Evolutionary conservation across 1,140 invertebrate genomes (phyloP).

Genomic region (Zaprionus gabonicus): DNA sequence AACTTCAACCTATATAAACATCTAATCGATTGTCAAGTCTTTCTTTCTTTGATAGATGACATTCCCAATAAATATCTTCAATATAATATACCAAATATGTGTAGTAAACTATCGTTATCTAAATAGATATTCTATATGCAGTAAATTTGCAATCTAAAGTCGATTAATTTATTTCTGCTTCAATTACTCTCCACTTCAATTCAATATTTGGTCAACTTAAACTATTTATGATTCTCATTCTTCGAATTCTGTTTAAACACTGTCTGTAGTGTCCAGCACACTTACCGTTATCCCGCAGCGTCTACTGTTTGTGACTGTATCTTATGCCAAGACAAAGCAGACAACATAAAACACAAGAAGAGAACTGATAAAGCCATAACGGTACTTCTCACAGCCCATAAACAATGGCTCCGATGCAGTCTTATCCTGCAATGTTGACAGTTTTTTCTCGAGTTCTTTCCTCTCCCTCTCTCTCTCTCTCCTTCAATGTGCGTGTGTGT

Average conservation of each 20-base stretch:
- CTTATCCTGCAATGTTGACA: conserved; percentile 54
- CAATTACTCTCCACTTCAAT: not conserved
- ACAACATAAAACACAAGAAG: conserved; percentile 15
- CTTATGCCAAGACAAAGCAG: conserved; percentile 4
- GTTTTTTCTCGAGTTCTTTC: conserved; percentile 14
- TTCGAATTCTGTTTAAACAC: not conserved
- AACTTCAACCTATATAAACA: too few species aligned
- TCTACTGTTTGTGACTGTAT: conserved; percentile 4
- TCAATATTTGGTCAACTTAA: not conserved
- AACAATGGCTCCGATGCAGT: conserved; percentile 39
- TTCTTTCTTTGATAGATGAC: too few species aligned
- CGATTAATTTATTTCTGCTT: not conserved
- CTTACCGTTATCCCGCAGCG: conserved; percentile 32
- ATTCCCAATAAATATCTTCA: too few species aligned
- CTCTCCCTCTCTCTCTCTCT: not conserved
- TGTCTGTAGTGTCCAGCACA: not conserved
- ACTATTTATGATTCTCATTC: not conserved
- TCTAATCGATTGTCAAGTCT: too few species aligned
- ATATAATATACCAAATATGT: too few species aligned
- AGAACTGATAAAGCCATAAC: conserved; percentile 56
- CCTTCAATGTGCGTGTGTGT: conserved; percentile 18
- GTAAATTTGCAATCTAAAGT: not conserved
- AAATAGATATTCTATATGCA: not conserved
- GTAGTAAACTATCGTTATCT: too few species aligned
- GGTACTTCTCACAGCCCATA: conserved; percentile 52